Percentiles rank a stretch among this genome's conserved stretches.
Conservation (phyloP, 2,113 vertebrate species). For the Polypterus senegalus region DNA sequence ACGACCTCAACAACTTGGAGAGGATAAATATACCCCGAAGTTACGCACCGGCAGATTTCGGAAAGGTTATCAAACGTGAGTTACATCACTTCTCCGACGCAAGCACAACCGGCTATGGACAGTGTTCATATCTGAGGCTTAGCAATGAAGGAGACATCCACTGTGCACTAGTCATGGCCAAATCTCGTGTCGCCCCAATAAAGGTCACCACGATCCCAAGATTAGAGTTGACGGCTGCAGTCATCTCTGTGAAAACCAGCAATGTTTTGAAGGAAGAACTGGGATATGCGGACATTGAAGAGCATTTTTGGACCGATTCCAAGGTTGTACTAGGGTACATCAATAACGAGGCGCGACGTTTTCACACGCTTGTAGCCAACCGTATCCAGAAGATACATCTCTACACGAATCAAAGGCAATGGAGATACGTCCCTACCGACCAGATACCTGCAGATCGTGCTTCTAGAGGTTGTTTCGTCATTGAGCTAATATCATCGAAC, state of each 20-base stretch:
- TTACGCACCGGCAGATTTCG: no score
- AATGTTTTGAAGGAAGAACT: slow-evolving; percentile 15
- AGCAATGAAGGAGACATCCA: no score
- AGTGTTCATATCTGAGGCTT: no score
- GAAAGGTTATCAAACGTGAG: no score
- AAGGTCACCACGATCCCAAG: background rate
- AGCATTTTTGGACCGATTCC: slow-evolving; percentile 13
- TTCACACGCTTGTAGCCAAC: slow-evolving; percentile 6
- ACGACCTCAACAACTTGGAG: no score
- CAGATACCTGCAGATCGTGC: slow-evolving; percentile 1
- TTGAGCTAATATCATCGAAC: background rate
- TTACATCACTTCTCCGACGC: no score
- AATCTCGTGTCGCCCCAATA: no score
- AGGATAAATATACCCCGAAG: no score
- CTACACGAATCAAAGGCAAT: background rate
- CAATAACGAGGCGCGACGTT: slow-evolving; percentile 6
- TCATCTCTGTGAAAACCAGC: slow-evolving; percentile 13
- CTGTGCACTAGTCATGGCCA: no score
- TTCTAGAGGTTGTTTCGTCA: slow-evolving; percentile 1
- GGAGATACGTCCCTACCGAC: background rate
- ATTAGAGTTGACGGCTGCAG: slow-evolving; percentile 9
- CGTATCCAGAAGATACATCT: slow-evolving; percentile 6
- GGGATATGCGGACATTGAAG: background rate
- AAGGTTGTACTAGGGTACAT: slow-evolving; percentile 1
- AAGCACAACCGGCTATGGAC: no score